Evolutionary conservation across 2,113 vertebrate genomes (phyloP), one percentile per base, ranked within the genome.

Genomic region (Pampusana beccarii): DNA sequence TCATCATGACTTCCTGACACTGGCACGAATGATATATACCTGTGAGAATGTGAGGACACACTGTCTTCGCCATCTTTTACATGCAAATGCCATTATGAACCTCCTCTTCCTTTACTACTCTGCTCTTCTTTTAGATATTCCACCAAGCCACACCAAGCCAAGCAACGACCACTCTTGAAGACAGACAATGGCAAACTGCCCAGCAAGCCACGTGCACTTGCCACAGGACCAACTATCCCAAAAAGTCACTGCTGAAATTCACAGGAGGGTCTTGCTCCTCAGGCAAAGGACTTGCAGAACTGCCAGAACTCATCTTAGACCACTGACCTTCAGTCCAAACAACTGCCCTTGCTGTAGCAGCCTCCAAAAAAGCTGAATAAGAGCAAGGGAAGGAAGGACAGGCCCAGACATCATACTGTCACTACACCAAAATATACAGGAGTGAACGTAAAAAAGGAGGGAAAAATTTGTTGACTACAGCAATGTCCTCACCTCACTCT

Each of bases 171-270:
- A 24, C 18, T 88, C 33, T 21, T 57, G 16, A 84, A 86, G 48
- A 67, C 5, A 34, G 46, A 28, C 34, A 88, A 77, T 5, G 15
- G 38, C 46, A 60, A 88, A 66, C 31, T 44, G 21, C 34, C 71
- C 31, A 78, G 56, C 11, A 71, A 21, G 34, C 33, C 40, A 16
- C 0, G 2, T 1, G 20, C 70, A 54, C 13, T 56, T 2, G 2
- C 21, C 24, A 18, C 2, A 7, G 48, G 13, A 94, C 67, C 66
- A 83, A 46, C 18, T 48, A 25, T n/a, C 29, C 61, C n/a, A 33
- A 44, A 84, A 93, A 28, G 6, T 64, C 62, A 44, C 10, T 36
- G 40, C 40, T 80, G 75, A 73, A 90, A 70, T 26, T 77, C 31
- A 24, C 5, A 65, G 16, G 14, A 79, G 18, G 28, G 33, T 28